phyloP scores from a whole-genome alignment of 2,888 invertebrate species.

The Drosophila siamana region DNA sequence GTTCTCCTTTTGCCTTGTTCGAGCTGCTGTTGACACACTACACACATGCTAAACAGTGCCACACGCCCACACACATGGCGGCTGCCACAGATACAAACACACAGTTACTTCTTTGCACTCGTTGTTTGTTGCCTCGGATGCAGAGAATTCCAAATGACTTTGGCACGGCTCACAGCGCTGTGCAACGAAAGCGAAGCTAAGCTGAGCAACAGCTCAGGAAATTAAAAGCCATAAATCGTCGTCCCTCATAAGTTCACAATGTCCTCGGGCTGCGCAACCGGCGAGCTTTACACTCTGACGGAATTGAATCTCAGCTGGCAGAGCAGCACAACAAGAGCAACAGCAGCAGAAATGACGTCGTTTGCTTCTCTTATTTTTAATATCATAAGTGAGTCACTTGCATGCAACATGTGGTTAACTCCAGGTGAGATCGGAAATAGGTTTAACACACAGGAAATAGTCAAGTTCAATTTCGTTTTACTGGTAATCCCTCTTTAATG shows the following conservation, averaged over 20 bases:
- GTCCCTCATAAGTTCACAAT: constrained; percentile 58
- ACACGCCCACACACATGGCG: constrained; percentile 32
- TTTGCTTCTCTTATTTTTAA: constrained; percentile 52
- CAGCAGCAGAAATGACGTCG: constrained; percentile 1
- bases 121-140: constrained; percentile 17
- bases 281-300: constrained; percentile 45
- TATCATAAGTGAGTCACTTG: constrained; percentile 61
- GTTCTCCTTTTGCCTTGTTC: constrained; percentile 22
- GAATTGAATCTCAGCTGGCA: constrained; percentile 47
- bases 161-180: constrained; percentile 39
- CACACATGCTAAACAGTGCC: constrained; percentile 46
- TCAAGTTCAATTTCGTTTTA: constrained; percentile 6
- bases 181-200: constrained; percentile 29
- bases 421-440: constrained; percentile 32
- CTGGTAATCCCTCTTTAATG: neutral
- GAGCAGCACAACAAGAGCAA: constrained; percentile 6
- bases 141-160: constrained; percentile 47
- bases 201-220: constrained; percentile 78
- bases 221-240: constrained; percentile 85
- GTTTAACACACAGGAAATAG: constrained; percentile 32
- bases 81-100: constrained; percentile 11
- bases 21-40: constrained; percentile 51
- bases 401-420: constrained; percentile 58
- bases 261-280: constrained; percentile 33
- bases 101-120: constrained; percentile 12